These are phyloP conservation scores for Gouania willdenowi DNA, from an alignment of 2,797 vertebrate species.

Conservation along the genomic window DNA sequence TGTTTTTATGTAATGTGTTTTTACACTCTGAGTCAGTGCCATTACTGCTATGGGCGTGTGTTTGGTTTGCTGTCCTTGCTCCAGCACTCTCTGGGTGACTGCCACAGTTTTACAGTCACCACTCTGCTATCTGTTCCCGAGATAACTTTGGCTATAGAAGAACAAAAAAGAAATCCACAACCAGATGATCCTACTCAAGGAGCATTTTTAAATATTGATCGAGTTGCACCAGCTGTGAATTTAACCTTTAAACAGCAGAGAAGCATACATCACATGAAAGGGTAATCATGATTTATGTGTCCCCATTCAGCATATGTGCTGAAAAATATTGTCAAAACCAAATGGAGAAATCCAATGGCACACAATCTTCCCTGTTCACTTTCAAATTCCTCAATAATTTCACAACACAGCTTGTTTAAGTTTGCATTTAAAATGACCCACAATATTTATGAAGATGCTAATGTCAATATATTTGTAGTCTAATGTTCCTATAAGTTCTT, in stretches of 20 bases:
- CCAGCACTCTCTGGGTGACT: slow-evolving; percentile 41
- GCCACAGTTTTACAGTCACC: slow-evolving; percentile 48
- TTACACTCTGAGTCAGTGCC: too few species aligned
- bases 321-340: too few species aligned
- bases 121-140: slow-evolving; percentile 31
- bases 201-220: slow-evolving; percentile 38
- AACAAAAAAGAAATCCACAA: slow-evolving; percentile 52
- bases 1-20: too few species aligned
- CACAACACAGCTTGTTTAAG: too few species aligned
- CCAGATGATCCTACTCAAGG: slow-evolving; percentile 44
- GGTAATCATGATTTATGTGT: not conserved
- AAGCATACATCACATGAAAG: not conserved
- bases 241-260: slow-evolving; percentile 11
- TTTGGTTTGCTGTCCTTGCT: slow-evolving; percentile 45
- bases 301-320: not conserved
- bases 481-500: too few species aligned
- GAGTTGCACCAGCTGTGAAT: slow-evolving; percentile 34
- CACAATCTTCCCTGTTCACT: too few species aligned
- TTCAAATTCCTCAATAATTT: too few species aligned
- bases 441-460: too few species aligned
- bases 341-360: too few species aligned
- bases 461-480: too few species aligned
- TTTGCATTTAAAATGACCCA: too few species aligned
- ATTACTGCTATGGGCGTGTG: slow-evolving; percentile 20
- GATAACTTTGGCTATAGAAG: slow-evolving; percentile 66